phyloP scores from a whole-genome alignment of 1,140 invertebrate genomes.

The Dinoponera quadriceps region DNA sequence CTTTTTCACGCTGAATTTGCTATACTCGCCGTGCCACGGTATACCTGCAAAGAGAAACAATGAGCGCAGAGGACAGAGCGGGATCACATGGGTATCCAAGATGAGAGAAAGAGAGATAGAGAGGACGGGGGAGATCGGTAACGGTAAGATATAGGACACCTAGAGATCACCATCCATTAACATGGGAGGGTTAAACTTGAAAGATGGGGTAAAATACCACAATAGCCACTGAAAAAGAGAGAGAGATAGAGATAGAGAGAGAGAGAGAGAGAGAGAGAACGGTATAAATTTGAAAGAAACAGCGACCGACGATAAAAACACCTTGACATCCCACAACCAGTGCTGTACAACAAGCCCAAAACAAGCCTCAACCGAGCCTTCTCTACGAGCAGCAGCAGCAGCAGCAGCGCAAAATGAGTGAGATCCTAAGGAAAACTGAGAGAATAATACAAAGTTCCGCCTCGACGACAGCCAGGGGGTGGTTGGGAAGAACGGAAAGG shows the following conservation, averaged over 20 bases:
- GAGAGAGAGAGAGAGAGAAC: too few species aligned
- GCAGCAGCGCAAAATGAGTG: constrained; percentile 67
- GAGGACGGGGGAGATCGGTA: neutral
- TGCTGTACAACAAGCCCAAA: constrained; percentile 82
- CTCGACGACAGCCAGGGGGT: constrained; percentile 2
- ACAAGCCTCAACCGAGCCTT: constrained; percentile 78
- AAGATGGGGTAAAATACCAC: constrained; percentile 66
- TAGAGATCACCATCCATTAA: constrained; percentile 34
- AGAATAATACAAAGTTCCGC: constrained; percentile 30
- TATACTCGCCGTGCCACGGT: constrained; percentile 48
- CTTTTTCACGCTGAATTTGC: constrained; percentile 60
- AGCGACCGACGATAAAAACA: constrained; percentile 71
- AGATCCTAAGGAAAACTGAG: constrained; percentile 63
- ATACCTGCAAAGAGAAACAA: constrained; percentile 75
- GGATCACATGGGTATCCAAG: constrained; percentile 51
- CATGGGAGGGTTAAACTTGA: constrained; percentile 57
- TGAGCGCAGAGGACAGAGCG: constrained; percentile 61
- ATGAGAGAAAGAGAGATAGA: neutral
- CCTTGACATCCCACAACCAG: constrained; percentile 82
- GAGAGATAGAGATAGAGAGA: too few species aligned
- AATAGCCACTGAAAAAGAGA: constrained; percentile 78
- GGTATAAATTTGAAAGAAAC: constrained; percentile 81
- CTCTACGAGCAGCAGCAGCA: constrained; percentile 65
- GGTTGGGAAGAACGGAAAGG: neutral
- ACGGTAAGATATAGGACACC: constrained; percentile 64